A percentile compares a stretch with the other conserved stretches of the same genome.
phyloP scores from a whole-genome alignment of 2,113 vertebrate genomes.

The Callaeas wilsoni region DNA sequence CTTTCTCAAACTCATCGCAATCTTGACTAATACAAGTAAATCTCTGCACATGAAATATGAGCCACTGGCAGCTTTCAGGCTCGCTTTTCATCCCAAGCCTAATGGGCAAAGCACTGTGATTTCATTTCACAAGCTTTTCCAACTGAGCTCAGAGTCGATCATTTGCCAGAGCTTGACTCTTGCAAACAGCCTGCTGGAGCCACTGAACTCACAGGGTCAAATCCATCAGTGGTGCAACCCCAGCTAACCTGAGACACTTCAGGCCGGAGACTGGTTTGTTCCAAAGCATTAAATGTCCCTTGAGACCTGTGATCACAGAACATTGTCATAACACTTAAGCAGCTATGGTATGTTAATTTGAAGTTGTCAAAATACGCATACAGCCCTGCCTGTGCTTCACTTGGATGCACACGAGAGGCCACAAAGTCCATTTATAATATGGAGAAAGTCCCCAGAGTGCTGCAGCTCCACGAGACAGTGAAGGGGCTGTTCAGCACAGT shows the following conservation, averaged over 20 bases:
- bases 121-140: slow-evolving; percentile 60
- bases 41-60: slow-evolving; percentile 58
- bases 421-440: background rate
- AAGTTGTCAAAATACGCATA: background rate
- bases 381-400: background rate
- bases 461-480: background rate
- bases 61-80: slow-evolving; percentile 50
- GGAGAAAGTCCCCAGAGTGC: background rate
- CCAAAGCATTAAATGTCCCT: background rate
- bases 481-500: background rate
- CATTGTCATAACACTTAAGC: background rate
- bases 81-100: slow-evolving; percentile 57
- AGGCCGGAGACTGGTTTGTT: background rate
- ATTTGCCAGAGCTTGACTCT: slow-evolving; percentile 35
- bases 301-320: background rate
- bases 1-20: slow-evolving; percentile 45
- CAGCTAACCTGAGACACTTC: background rate
- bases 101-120: slow-evolving; percentile 54
- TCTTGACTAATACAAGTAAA: slow-evolving; percentile 60
- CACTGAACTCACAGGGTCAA: slow-evolving; percentile 17
- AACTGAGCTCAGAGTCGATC: slow-evolving; percentile 50
- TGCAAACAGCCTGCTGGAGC: slow-evolving; percentile 43
- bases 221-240: background rate
- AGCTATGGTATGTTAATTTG: background rate
- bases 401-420: background rate